Conservation (phyloP, 2,797 vertebrate species). For the Neomorphus geoffroyi region DNA sequence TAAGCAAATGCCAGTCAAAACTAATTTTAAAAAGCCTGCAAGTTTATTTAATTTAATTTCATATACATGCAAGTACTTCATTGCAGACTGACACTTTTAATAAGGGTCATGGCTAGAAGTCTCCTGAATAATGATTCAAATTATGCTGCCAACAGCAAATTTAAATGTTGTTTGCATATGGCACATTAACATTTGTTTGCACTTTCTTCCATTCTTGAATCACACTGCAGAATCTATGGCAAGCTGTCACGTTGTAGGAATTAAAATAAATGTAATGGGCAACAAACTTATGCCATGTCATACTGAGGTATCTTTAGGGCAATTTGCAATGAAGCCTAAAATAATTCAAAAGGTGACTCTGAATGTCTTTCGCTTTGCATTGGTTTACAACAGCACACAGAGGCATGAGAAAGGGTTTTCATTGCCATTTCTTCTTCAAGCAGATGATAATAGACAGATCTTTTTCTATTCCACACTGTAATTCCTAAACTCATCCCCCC, state of each 20-base stretch:
- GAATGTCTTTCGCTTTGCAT: not conserved
- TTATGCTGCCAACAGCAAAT: conserved; percentile 20
- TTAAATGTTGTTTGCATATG: conserved; percentile 28
- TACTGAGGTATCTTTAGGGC: not conserved
- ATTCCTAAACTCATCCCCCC: not conserved
- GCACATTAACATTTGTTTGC: conserved; percentile 35
- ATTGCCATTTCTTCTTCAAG: not conserved
- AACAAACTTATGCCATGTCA: not conserved
- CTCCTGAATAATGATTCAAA: not conserved
- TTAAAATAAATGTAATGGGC: conserved; percentile 15
- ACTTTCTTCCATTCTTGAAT: conserved; percentile 11
- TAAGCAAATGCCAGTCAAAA: not conserved
- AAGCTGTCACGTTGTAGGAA: conserved; percentile 13
- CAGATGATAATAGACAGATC: not conserved
- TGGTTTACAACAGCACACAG: not conserved
- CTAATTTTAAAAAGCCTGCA: not conserved
- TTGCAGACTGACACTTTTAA: conserved; percentile 8
- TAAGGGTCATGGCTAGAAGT: not conserved
- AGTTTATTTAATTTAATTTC: not conserved
- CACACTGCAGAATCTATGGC: not conserved
- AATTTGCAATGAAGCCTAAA: conserved; percentile 20
- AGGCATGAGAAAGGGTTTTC: not conserved
- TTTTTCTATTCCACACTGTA: not conserved
- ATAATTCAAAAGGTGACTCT: not conserved
- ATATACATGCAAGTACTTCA: not conserved